Evolutionary conservation across 2,888 invertebrate genomes (phyloP).

Genomic region (Ochropleura plecta): DNA sequence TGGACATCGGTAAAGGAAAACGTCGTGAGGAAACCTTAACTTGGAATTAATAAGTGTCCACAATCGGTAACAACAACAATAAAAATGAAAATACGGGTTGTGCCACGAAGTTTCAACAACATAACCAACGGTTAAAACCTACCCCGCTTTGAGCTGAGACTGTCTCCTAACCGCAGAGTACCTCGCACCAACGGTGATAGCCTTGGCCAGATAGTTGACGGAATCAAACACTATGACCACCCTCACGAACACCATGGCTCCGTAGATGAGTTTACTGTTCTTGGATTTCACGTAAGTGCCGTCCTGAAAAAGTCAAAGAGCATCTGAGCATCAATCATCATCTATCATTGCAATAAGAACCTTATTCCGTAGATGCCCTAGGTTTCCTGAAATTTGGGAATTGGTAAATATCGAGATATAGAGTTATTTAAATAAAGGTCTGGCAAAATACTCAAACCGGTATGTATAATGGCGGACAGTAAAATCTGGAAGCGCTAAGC

Average conservation of each 20-base stretch:
- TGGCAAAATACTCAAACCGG: not conserved
- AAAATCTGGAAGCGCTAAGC: too few relatives aligned
- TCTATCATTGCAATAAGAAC: not conserved
- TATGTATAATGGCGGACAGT: not conserved
- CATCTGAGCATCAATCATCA: not conserved
- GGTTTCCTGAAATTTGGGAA: too few relatives aligned
- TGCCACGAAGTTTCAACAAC: not conserved
- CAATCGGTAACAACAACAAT: too few relatives aligned
- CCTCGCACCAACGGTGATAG: constrained; percentile 96
- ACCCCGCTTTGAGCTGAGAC: constrained; percentile 95
- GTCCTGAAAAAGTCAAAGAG: constrained; percentile 87
- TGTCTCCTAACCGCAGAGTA: constrained; percentile 97
- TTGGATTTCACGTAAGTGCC: constrained; percentile 96
- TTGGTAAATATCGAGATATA: too few relatives aligned
- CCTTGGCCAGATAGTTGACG: constrained; percentile 93
- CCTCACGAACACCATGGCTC: constrained; percentile 98
- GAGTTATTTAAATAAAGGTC: not conserved
- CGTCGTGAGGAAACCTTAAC: too few relatives aligned
- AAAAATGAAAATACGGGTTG: not conserved
- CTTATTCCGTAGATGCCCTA: not conserved
- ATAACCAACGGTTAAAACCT: constrained; percentile 69
- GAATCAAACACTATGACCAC: constrained; percentile 95
- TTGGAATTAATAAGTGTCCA: too few relatives aligned
- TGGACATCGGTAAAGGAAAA: too few relatives aligned
- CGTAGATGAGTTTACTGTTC: constrained; percentile 95